These are phyloP conservation scores for Lycodopsis pacificus DNA, from an alignment of 2,797 vertebrate species.

Conservation along the genomic window DNA sequence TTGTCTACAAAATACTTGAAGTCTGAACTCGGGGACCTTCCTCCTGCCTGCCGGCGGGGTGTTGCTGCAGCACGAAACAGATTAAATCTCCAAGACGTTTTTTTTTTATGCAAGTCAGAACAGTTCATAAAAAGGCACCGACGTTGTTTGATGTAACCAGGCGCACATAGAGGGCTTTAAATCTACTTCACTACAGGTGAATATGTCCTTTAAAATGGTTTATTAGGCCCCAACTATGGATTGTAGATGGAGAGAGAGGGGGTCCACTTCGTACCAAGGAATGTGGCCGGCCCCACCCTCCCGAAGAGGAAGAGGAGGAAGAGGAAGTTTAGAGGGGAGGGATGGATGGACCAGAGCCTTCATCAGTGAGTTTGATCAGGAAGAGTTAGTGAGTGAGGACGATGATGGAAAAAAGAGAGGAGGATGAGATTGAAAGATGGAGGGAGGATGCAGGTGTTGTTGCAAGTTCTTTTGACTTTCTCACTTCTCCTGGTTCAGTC, in stretches of 20 bases:
- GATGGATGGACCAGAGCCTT: neutral
- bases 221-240: neutral
- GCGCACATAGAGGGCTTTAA: neutral
- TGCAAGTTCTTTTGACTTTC: neutral
- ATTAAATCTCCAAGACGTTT: neutral
- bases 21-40: neutral
- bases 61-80: neutral
- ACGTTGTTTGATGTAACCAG: neutral
- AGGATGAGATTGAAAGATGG: neutral
- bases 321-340: neutral
- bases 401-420: neutral
- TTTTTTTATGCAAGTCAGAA: neutral
- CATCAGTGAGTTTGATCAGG: neutral
- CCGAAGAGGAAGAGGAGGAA: neutral
- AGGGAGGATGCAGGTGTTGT: neutral
- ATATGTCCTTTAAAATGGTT: neutral
- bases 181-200: neutral
- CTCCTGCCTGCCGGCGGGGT: neutral
- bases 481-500: neutral
- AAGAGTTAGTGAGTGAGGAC: neutral
- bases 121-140: neutral
- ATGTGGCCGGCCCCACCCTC: slow-evolving; percentile 30
- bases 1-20: neutral
- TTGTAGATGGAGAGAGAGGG: neutral
- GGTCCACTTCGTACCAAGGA: slow-evolving; percentile 22